phyloP scores from a whole-genome alignment of 2,888 invertebrate genomes.

The Dynastes tityus region DNA sequence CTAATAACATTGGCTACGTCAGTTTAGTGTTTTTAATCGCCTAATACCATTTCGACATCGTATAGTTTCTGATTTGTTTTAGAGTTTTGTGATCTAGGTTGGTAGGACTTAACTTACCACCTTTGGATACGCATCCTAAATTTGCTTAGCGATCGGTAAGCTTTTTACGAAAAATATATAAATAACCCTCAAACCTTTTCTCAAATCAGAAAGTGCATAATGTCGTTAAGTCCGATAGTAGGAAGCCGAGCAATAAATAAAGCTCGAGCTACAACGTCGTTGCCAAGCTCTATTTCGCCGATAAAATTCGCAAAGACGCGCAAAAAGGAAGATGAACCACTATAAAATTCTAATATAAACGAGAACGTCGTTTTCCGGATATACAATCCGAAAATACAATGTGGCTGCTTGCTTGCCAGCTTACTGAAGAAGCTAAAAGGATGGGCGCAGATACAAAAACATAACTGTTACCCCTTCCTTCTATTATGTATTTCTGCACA shows the following conservation, averaged over 20 bases:
- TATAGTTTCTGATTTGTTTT: no score
- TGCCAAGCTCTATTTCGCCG: conserved; percentile 66
- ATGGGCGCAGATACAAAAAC: conserved; percentile 8
- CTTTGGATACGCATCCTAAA: no score
- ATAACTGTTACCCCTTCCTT: no score
- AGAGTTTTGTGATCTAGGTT: no score
- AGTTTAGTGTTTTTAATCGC: no score
- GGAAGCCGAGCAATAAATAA: conserved; percentile 26
- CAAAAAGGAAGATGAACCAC: conserved; percentile 60
- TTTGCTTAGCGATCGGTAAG: no score
- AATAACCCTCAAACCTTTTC: no score
- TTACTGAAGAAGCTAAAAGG: not conserved
- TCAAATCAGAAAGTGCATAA: conserved; percentile 25
- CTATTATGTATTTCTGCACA: no score
- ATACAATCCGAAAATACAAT: conserved; percentile 69
- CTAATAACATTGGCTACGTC: no score
- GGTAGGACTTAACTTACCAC: no score
- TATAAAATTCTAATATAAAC: conserved; percentile 69
- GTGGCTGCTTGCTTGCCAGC: conserved; percentile 58
- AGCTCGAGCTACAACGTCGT: not conserved
- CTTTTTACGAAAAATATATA: no score
- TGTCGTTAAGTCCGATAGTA: conserved; percentile 19
- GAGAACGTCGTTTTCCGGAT: conserved; percentile 65
- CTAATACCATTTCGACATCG: no score
- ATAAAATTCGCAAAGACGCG: conserved; percentile 63